These are phyloP conservation scores for Oxygymnocypris stewartii DNA, from an alignment of 2,113 vertebrate genomes.

Conservation along the genomic window DNA sequence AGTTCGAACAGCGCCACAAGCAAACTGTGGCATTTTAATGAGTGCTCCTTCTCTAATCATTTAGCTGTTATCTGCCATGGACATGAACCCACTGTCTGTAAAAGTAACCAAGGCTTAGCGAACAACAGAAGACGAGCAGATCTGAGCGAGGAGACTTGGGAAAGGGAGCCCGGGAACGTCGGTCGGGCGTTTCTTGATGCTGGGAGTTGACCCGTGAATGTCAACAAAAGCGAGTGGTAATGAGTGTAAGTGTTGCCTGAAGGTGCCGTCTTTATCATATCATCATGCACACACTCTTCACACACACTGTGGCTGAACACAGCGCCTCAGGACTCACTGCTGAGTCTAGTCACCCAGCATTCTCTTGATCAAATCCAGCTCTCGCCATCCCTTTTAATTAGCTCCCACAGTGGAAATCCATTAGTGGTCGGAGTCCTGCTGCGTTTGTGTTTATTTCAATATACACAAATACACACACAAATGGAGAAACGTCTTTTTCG, in stretches of 20 bases:
- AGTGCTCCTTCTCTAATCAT: constrained; percentile 41
- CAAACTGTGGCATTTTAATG: constrained; percentile 49
- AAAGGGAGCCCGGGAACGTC: background rate
- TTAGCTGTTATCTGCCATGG: constrained; percentile 21
- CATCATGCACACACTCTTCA: constrained; percentile 13
- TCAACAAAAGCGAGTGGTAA: constrained; percentile 46
- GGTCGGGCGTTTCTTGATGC: constrained; percentile 3
- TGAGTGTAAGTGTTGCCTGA: constrained; percentile 40
- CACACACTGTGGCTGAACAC: background rate
- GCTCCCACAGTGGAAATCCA: constrained; percentile 53
- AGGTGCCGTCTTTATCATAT: constrained; percentile 46
- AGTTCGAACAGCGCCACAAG: constrained; percentile 31
- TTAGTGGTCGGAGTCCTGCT: constrained; percentile 51
- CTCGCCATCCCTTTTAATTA: constrained; percentile 56
- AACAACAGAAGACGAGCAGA: constrained; percentile 17
- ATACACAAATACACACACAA: constrained; percentile 44
- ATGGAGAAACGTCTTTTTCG: background rate
- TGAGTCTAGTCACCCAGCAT: constrained; percentile 22
- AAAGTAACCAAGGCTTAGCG: constrained; percentile 26
- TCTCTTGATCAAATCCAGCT: constrained; percentile 54
- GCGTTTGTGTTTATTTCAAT: constrained; percentile 54
- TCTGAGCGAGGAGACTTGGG: constrained; percentile 12
- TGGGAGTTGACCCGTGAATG: constrained; percentile 22
- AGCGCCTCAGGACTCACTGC: background rate
- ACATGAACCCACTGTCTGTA: constrained; percentile 23